A percentile compares a stretch with the other conserved stretches of the same genome.
Conservation (phyloP, 2,888 invertebrate genomes). For the Drosophila putrida region DNA sequence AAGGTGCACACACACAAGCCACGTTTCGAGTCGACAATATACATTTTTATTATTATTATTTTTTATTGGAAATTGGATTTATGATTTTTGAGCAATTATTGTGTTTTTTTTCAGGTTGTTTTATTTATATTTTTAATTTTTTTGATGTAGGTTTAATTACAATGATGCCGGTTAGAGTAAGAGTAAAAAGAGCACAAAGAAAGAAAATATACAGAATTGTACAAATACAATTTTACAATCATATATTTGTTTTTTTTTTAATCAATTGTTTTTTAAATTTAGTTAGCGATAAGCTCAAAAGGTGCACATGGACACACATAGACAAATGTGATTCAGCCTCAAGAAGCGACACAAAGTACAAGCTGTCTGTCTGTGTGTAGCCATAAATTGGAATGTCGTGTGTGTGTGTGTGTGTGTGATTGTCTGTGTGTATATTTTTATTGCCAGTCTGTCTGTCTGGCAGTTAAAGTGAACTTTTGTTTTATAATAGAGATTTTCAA, state of each 20-base stretch:
- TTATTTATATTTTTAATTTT: conserved; percentile 2
- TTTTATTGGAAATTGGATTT: conserved; percentile 22
- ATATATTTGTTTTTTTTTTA: conserved; percentile 38
- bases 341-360: conserved; percentile 47
- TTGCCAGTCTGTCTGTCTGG: conserved; percentile 27
- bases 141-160: conserved; percentile 55
- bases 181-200: conserved; percentile 70
- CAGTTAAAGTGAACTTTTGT: conserved; percentile 11
- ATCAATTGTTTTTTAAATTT: conserved; percentile 18
- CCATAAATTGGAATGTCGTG: conserved; percentile 1
- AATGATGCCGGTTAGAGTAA: conserved; percentile 53
- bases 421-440: conserved; percentile 16
- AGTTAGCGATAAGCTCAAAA: conserved; percentile 26
- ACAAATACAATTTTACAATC: conserved; percentile 57
- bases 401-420: neutral
- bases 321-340: conserved; percentile 15
- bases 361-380: conserved; percentile 19
- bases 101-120: conserved; percentile 23
- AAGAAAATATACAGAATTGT: conserved; percentile 71
- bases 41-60: conserved; percentile 12
- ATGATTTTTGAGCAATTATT: neutral
- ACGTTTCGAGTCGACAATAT: conserved; percentile 27
- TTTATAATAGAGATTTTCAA: neutral
- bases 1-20: conserved; percentile 34
- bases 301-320: conserved; percentile 32